Evolutionary conservation across 2,797 vertebrate genomes (phyloP).

Genomic region (Cyprinodon diabolis): DNA sequence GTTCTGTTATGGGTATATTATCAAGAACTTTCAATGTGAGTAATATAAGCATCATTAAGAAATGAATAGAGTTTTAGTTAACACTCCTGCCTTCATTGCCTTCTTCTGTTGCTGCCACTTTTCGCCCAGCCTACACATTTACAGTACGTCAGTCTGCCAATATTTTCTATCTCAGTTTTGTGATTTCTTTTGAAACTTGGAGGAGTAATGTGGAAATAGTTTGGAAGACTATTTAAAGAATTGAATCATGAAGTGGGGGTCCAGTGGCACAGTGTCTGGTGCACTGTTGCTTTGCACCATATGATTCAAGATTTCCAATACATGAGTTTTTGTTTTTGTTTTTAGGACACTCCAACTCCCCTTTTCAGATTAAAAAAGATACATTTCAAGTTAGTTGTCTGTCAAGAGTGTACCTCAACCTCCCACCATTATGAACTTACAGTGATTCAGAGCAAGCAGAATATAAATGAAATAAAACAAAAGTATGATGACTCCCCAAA

Average conservation of each 20-base stretch:
- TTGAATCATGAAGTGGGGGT: neutral
- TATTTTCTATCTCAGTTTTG: conserved; percentile 39
- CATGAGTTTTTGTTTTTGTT: too few relatives aligned
- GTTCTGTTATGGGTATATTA: neutral
- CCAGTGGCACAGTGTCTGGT: neutral
- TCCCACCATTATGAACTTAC: neutral
- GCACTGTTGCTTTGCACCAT: conserved; percentile 3
- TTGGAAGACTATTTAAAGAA: neutral
- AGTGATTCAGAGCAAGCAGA: neutral
- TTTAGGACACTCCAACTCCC: neutral
- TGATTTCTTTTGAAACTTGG: conserved; percentile 22
- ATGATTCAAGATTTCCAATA: too few relatives aligned
- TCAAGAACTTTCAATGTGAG: neutral
- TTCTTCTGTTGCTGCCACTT: neutral
- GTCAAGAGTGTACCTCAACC: neutral
- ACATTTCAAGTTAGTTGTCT: neutral
- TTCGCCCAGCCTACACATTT: neutral
- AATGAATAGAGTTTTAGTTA: neutral
- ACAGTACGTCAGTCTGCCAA: conserved; percentile 15
- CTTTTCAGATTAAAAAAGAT: neutral
- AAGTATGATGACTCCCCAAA: neutral
- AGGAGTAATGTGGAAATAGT: neutral
- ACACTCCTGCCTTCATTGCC: conserved; percentile 15
- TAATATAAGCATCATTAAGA: neutral
- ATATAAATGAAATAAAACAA: neutral